Conservation (phyloP, 1,140 invertebrate species). For the Phocides pigmalion region DNA sequence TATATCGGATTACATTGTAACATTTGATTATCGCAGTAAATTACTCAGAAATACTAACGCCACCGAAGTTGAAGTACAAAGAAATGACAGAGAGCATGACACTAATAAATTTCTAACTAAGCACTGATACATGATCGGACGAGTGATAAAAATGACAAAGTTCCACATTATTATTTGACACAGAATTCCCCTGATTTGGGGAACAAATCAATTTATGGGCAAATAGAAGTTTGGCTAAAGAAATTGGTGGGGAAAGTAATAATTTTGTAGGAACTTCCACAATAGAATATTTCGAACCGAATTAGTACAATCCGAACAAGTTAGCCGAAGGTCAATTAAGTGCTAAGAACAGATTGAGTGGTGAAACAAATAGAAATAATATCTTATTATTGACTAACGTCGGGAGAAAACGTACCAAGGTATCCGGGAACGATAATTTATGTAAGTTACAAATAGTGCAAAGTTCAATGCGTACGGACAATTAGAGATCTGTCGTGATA, state of each 20-base stretch:
- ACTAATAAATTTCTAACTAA: background rate
- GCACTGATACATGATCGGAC: background rate
- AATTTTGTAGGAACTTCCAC: slow-evolving; percentile 14
- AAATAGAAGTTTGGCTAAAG: slow-evolving; percentile 1
- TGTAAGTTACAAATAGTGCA: too few relatives aligned
- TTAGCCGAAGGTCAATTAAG: slow-evolving; percentile 19
- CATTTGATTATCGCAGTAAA: too few relatives aligned
- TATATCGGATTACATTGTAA: too few relatives aligned
- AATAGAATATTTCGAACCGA: slow-evolving; percentile 12
- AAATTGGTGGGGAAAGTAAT: slow-evolving; percentile 16
- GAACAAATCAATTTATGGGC: slow-evolving; percentile 6
- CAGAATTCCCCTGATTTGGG: background rate
- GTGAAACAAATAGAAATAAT: too few relatives aligned
- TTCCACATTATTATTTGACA: slow-evolving; percentile 6
- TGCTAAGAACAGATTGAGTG: too few relatives aligned
- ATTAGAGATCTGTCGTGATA: too few relatives aligned
- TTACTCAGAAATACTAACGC: too few relatives aligned
- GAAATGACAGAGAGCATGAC: background rate
- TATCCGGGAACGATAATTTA: too few relatives aligned
- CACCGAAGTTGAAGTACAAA: too few relatives aligned
- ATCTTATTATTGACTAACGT: too few relatives aligned
- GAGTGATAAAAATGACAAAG: background rate
- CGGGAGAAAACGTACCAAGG: too few relatives aligned
- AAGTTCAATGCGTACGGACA: too few relatives aligned
- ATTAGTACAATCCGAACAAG: slow-evolving; percentile 20